These are phyloP conservation scores for Pteropus alecto DNA, from an alignment of 2,113 vertebrate genomes.

Conservation along the genomic window DNA sequence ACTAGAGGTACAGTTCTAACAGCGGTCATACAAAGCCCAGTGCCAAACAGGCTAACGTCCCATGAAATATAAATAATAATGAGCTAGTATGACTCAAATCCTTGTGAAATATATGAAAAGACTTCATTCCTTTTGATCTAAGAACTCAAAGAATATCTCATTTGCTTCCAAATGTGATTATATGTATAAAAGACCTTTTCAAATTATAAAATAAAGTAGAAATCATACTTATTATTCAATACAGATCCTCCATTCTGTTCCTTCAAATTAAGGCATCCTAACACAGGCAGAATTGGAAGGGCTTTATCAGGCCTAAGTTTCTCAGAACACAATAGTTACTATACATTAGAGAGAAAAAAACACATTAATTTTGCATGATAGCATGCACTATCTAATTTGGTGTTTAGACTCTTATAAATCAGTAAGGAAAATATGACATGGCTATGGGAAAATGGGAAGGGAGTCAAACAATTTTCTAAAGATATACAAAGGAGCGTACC, in stretches of 20 bases:
- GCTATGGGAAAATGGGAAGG: not conserved
- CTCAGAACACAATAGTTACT: conserved; percentile 12
- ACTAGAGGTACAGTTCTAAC: not conserved
- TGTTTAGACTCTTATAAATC: not conserved
- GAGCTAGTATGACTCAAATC: not conserved
- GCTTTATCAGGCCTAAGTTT: not conserved
- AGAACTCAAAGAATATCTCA: not conserved
- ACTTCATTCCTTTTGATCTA: not conserved
- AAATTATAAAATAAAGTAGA: conserved; percentile 5
- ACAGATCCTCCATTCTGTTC: not conserved
- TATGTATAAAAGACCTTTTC: not conserved
- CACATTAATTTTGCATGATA: not conserved
- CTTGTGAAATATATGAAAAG: not conserved
- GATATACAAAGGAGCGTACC: not conserved
- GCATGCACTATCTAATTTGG: not conserved
- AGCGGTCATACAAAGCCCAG: not conserved
- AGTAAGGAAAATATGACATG: not conserved
- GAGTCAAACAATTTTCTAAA: not conserved
- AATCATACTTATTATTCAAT: not conserved
- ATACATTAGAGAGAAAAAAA: not conserved
- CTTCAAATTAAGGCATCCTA: not conserved
- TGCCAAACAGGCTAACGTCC: not conserved
- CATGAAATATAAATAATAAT: not conserved
- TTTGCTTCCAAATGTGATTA: not conserved
- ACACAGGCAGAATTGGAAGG: not conserved